Evolutionary conservation across 2,888 invertebrate species (phyloP), one percentile per base, ranked within the genome.

Genomic region (Netelia virgata): DNA sequence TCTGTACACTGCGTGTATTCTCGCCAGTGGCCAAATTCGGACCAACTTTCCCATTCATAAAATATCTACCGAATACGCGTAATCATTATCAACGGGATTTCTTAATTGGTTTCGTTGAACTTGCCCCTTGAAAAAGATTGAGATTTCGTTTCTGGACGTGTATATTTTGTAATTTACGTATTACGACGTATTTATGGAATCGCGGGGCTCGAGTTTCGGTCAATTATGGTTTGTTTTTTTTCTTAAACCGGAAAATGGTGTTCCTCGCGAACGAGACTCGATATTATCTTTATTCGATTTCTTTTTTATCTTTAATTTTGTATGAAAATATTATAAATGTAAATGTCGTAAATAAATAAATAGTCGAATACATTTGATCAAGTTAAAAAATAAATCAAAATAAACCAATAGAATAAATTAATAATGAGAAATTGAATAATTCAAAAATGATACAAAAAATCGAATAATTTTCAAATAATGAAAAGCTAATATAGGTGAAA

Each of bases 31-130:
- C 74, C 57, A 78, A 82, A 78, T 69, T 78, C 74, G 84, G 63
- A 68, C 64, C 74, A 78, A 84, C 84, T 84, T 84, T 84, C 84
- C 84, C 82, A 84, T 84, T 84, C 81, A 84, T 82, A 70, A 82
- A 81, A 82, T 77, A 77, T 82, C 77, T 76, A 57, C 36, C 20
- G 69, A 18, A 69, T 64, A 61, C 69, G 77, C 77, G 59, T 68
- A 66, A 72, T 68, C 61, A 57, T 74, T 8, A 72, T 53, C 50
- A 64, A 66, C 57, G 55, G 70, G 77, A 66, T 59, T 68, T 61
- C 43, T 77, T 70, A 68, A 76, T 47, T 16, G 43, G 47, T 73
- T 81, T 50, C 63, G 41, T 70, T 75, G 69, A 84, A 75, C 79
- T 83, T 75, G 75, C 59, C 59, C 23, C 69, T 59, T 36, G 11